Percentiles rank a stretch among this genome's conserved stretches.
Conservation (phyloP, 2,888 invertebrate genomes). For the Synergus umbraculus region DNA sequence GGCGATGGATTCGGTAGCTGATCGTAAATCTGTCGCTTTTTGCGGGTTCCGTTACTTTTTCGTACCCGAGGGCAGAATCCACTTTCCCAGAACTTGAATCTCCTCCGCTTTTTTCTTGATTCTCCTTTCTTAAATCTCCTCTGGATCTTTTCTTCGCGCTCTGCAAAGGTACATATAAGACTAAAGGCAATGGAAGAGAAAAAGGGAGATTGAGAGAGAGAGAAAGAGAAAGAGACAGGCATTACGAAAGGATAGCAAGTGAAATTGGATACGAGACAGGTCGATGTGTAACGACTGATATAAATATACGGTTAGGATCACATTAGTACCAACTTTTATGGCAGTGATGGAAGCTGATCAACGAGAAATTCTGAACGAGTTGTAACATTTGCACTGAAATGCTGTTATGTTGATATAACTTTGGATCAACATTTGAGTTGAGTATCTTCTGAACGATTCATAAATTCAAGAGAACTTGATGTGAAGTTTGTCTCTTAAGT, state of each 20-base stretch:
- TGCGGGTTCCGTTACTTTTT: slow-evolving; percentile 61
- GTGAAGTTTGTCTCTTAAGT: not conserved
- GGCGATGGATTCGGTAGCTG: slow-evolving; percentile 55
- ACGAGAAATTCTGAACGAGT: slow-evolving; percentile 23
- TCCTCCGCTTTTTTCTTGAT: slow-evolving; percentile 37
- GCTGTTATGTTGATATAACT: slow-evolving; percentile 26
- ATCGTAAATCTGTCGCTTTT: slow-evolving; percentile 60
- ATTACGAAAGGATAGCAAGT: slow-evolving; percentile 47
- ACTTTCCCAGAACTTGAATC: slow-evolving; percentile 50
- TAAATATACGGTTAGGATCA: slow-evolving; percentile 37
- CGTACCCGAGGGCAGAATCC: slow-evolving; percentile 38
- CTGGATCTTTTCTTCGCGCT: slow-evolving; percentile 18
- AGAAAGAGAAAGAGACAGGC: slow-evolving; percentile 36
- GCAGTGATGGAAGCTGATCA: slow-evolving; percentile 37
- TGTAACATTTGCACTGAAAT: slow-evolving; percentile 47
- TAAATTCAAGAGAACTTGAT: slow-evolving; percentile 4
- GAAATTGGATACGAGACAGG: slow-evolving; percentile 52
- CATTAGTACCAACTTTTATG: slow-evolving; percentile 34
- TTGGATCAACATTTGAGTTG: slow-evolving; percentile 32
- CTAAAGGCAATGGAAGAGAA: not conserved
- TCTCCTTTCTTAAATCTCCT: slow-evolving; percentile 29
- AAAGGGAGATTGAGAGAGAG: not conserved
- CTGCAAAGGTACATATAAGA: not conserved
- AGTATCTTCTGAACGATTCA: slow-evolving; percentile 12
- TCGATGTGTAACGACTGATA: slow-evolving; percentile 38